Evolutionary conservation across 2,888 invertebrate genomes (phyloP), one percentile per base, ranked within the genome.

Genomic region (Polydrusus tereticollis): DNA sequence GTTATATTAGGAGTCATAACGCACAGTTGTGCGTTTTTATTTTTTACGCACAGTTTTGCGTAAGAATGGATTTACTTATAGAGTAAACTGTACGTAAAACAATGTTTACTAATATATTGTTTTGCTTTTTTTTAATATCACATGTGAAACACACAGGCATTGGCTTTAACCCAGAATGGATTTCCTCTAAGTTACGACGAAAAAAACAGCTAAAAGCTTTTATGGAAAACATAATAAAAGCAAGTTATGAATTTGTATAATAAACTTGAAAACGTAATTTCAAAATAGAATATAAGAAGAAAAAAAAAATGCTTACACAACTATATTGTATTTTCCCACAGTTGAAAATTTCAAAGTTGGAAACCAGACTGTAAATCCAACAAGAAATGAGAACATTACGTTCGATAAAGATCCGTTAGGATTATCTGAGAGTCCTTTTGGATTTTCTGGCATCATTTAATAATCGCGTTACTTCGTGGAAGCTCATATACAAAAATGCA

Each of bases 351-450:
- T 58, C 14, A 45, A 14, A 67, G 47, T 67, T 67, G 29, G 14
- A 59, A 67, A 47, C 21, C 66, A 66, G 55, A 26, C 47, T 47
- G 58, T 47, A 67, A 58, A 67, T 67, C 67, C 58, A 67, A 29
- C 58, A 14, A 12, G 45, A 58, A 57, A 66, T 57, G 58, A 16
- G 47, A 33, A 43, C 58, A 58, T 59, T 67, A 59, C 21, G 20
- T 58, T 57, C 67, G 58, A 58, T 58, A 58, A 36, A 45, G 45
- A 67, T 67, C 67, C 33, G 20, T n/a, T 14, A 23, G 58, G 58
- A 59, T 66, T 58, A 43, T 33, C n/a, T 18, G 21, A 33, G 29
- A 38, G 23, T 29, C n/a, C 16, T 33, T 29, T 33, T 0, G 36
- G 36, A 36, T 36, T 50, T 20, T 26, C 20, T 14, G 45, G 36